These are phyloP conservation scores for Corythoichthys haematopterus DNA, from an alignment of 2,113 vertebrate genomes.

Conservation along the genomic window DNA sequence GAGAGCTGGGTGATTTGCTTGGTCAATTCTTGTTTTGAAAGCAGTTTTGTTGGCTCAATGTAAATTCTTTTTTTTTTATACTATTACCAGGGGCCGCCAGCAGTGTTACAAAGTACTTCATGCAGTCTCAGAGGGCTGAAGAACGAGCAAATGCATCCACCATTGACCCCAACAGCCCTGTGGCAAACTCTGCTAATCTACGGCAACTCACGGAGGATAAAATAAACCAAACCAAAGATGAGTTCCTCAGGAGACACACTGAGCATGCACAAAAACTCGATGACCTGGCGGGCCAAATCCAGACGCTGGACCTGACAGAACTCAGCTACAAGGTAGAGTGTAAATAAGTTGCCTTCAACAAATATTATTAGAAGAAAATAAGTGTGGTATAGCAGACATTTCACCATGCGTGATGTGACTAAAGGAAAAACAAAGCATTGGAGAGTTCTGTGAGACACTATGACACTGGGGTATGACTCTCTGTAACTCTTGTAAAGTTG, in stretches of 20 bases:
- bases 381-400: background rate
- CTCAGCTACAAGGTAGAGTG: constrained; percentile 50
- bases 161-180: constrained; percentile 55
- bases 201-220: constrained; percentile 78
- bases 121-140: constrained; percentile 84
- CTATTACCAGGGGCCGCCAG: constrained; percentile 82
- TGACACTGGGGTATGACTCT: too few species aligned
- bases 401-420: background rate
- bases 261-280: constrained; percentile 84
- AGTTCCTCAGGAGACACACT: constrained; percentile 78
- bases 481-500: too few species aligned
- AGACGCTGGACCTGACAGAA: constrained; percentile 83
- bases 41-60: background rate
- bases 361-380: background rate
- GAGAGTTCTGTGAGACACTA: too few species aligned
- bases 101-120: constrained; percentile 85
- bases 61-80: background rate
- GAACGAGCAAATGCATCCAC: constrained; percentile 81
- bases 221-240: constrained; percentile 73
- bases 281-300: constrained; percentile 85
- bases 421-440: too few species aligned
- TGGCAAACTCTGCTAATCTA: constrained; percentile 72
- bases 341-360: background rate
- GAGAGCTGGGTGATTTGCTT: background rate
- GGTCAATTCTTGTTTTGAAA: background rate